These are phyloP conservation scores for Drosophila pseudotalamancana DNA, from an alignment of 2,888 invertebrate species.

Conservation along the genomic window DNA sequence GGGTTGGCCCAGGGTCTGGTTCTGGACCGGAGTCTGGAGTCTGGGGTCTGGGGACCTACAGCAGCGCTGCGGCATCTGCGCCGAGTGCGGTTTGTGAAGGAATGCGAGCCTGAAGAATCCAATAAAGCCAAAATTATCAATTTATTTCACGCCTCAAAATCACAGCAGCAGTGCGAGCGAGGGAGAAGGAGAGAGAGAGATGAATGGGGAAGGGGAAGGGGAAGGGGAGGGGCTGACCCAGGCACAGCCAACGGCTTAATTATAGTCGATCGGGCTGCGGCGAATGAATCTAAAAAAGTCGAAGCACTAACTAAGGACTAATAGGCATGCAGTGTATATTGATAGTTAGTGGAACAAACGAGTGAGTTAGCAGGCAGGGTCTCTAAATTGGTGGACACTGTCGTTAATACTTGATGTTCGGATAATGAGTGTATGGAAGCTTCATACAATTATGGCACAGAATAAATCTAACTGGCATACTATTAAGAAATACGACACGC, in stretches of 20 bases:
- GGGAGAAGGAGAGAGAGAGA: neutral
- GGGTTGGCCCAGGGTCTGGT: neutral
- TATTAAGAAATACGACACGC: too few relatives aligned
- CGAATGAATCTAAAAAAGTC: conserved; percentile 26
- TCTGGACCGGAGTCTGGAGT: neutral
- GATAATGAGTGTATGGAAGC: too few relatives aligned
- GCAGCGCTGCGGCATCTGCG: conserved; percentile 51
- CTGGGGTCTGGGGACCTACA: conserved; percentile 65
- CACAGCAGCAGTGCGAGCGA: conserved; percentile 42
- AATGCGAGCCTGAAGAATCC: conserved; percentile 62
- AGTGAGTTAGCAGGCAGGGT: neutral
- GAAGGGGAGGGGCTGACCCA: neutral
- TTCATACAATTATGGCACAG: too few relatives aligned
- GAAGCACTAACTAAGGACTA: conserved; percentile 23
- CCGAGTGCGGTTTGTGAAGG: conserved; percentile 35
- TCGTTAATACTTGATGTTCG: too few relatives aligned
- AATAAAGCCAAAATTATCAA: conserved; percentile 81
- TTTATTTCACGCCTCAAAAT: conserved; percentile 81
- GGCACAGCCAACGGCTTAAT: conserved; percentile 73
- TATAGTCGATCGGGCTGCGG: conserved; percentile 45
- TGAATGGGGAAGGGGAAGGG: neutral
- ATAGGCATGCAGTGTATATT: conserved; percentile 23
- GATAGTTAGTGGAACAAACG: neutral
- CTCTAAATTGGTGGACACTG: neutral
- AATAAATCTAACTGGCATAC: too few relatives aligned